phyloP scores from a whole-genome alignment of 2,113 vertebrate species.

The Eurypyga helias region DNA sequence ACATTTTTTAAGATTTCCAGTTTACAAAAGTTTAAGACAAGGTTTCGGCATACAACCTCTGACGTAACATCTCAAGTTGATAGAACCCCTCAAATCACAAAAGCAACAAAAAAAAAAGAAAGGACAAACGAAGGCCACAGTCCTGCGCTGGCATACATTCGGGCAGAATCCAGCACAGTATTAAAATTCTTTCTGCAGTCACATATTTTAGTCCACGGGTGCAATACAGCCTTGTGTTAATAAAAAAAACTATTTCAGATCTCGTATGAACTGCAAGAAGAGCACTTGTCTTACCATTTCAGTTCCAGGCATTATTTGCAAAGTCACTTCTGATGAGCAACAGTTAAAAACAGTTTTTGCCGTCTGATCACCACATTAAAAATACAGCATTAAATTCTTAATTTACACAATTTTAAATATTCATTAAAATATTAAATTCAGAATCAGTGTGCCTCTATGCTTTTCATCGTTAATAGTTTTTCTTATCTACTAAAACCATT shows the following conservation, averaged over 20 bases:
- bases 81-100: background rate
- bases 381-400: constrained; percentile 22
- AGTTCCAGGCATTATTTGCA: constrained; percentile 14
- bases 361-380: background rate
- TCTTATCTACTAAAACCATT: constrained; percentile 72
- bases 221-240: background rate
- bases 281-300: background rate
- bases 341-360: constrained; percentile 43
- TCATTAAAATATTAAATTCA: constrained; percentile 58
- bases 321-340: constrained; percentile 17
- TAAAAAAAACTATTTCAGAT: background rate
- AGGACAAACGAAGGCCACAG: constrained; percentile 5
- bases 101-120: background rate
- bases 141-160: background rate
- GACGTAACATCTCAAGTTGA: background rate
- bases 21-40: constrained; percentile 59
- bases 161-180: background rate
- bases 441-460: constrained; percentile 51
- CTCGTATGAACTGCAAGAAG: background rate
- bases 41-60: background rate
- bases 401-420: constrained; percentile 38
- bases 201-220: background rate
- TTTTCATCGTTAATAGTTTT: constrained; percentile 50
- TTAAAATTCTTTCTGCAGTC: background rate
- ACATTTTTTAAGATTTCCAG: constrained; percentile 67